Evolutionary conservation across 2,888 invertebrate genomes (phyloP), one percentile per base, ranked within the genome.

Genomic region (Erebia ligea): DNA sequence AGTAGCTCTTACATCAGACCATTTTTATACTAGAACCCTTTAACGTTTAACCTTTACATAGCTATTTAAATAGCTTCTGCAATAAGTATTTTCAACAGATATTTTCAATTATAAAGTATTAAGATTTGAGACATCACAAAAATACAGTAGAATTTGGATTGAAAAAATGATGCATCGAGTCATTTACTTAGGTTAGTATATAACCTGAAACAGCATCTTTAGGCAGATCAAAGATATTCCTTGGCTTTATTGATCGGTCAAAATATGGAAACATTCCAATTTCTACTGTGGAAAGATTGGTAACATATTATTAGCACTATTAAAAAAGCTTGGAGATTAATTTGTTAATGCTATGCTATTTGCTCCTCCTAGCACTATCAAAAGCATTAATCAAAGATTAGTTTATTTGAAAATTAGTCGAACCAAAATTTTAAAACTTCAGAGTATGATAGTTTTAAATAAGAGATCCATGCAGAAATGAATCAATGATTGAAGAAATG

Each of bases 401-500:
- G 82, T 81, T 85, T 84, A 85, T 79, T 81, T 81, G 67, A 83
- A 84, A 83, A 81, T 83, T 80, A 83, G 74, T 73, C 63, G 65
- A 78, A 78, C 76, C 69, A 76, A 76, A 76, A 75, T 71, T 71
- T 73, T 56, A 59, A 75, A 77, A 76, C 73, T 77, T 79, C 71
- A 52, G 45, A 85, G 80, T 83, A 80, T 80, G 82, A 83, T 84
- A 87, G 75, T 76, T 76, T 85, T n/a, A n/a, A n/a, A 81, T 89
- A 89, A 89, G 84, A 90, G 89, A 89, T 91, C 84, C 92, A 93
- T 93, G 92, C 92, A 93, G 77, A 91, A 92, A 92, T 92, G 92
- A 90, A 88, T 89, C 89, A 82, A 92, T 92, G 91, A 86, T 85
- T 86, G 92, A 92, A 93, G 92, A 92, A 92, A 91, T 92, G 93